Percentiles rank a stretch among this genome's conserved stretches.
Evolutionary conservation across 2,888 invertebrate genomes (phyloP).

Genomic region (Andrena bucephala): DNA sequence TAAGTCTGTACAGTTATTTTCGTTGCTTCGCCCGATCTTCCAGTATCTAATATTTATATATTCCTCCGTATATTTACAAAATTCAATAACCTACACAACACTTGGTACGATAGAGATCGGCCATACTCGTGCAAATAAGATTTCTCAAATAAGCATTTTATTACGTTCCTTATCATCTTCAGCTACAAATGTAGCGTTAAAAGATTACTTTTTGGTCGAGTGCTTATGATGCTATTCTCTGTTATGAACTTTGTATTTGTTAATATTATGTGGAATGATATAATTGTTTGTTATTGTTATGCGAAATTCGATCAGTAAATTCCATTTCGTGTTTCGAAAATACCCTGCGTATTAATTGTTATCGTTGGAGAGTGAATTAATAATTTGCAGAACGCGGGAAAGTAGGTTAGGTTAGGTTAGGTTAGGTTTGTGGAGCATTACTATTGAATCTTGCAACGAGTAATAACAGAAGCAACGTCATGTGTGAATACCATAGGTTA

Average conservation of each 20-base stretch:
- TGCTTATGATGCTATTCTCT: neutral
- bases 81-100: neutral
- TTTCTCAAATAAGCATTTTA: neutral
- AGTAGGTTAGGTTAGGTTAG: conserved; percentile 57
- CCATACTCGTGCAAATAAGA: neutral
- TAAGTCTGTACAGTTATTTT: conserved; percentile 65
- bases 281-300: neutral
- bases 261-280: neutral
- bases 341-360: neutral
- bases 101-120: neutral
- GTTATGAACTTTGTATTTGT: neutral
- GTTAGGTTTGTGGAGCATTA: conserved; percentile 33
- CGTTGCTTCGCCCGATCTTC: conserved; percentile 21
- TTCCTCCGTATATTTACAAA: neutral
- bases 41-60: neutral
- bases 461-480: conserved; percentile 20
- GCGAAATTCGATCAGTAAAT: neutral
- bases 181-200: neutral
- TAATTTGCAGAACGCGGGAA: conserved; percentile 59
- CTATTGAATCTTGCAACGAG: conserved; percentile 23
- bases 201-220: neutral
- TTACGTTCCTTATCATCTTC: neutral
- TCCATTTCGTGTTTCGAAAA: neutral
- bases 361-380: conserved; percentile 11
- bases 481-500: conserved; percentile 27